Percentiles rank a stretch among this genome's conserved stretches.
These are phyloP conservation scores for Trinectes maculatus DNA, from an alignment of 2,113 vertebrate genomes.

Conservation along the genomic window DNA sequence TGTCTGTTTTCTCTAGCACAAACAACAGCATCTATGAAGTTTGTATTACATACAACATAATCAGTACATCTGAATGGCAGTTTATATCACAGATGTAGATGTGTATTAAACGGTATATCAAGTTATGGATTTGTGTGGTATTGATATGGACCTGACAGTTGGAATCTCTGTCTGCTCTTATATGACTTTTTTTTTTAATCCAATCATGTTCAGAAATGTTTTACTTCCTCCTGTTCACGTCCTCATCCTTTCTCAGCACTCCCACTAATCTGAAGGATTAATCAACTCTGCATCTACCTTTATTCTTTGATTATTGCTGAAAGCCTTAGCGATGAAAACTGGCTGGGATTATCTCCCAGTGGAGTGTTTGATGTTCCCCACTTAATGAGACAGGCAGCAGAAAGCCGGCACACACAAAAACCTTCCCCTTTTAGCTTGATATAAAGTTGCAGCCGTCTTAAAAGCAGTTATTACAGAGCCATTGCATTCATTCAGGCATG, in stretches of 20 bases:
- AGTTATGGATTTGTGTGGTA: conserved; percentile 43
- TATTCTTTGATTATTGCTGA: conserved; percentile 69
- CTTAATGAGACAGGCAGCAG: conserved; percentile 66
- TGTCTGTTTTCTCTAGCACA: neutral
- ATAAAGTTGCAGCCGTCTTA: conserved; percentile 42
- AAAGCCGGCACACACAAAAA: conserved; percentile 41
- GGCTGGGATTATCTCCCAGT: conserved; percentile 60
- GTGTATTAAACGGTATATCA: conserved; percentile 24
- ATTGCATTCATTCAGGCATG: conserved; percentile 34
- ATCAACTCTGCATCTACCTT: conserved; percentile 67
- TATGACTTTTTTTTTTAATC: conserved; percentile 7
- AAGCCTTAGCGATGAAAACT: conserved; percentile 47
- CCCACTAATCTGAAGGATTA: conserved; percentile 69
- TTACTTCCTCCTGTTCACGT: conserved; percentile 36
- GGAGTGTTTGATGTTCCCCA: conserved; percentile 66
- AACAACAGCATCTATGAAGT: conserved; percentile 23
- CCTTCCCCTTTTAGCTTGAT: conserved; percentile 50
- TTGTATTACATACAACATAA: conserved; percentile 36
- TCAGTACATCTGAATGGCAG: conserved; percentile 46
- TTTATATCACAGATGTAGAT: conserved; percentile 30
- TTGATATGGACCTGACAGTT: conserved; percentile 29
- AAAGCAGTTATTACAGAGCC: conserved; percentile 47
- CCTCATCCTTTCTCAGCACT: conserved; percentile 43
- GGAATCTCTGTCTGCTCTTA: conserved; percentile 1
- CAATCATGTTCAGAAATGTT: conserved; percentile 18